A percentile compares a stretch with the other conserved stretches of the same genome.
These are phyloP conservation scores for Isurus oxyrinchus DNA, from an alignment of 2,113 vertebrate genomes.

Conservation along the genomic window DNA sequence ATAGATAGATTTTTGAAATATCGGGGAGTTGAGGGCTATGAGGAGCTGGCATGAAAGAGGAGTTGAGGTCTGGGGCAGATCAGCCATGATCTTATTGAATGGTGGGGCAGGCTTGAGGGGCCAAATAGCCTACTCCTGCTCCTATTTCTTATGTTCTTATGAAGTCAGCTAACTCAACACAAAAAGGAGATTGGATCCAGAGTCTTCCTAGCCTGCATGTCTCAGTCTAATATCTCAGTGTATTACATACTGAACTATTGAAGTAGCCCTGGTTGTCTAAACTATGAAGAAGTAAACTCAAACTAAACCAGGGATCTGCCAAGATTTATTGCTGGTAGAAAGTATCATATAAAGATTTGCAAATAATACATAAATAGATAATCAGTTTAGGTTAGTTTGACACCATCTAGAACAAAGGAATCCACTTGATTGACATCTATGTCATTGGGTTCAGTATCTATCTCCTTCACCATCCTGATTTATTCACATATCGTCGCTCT, in stretches of 20 bases:
- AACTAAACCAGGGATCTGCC: neutral
- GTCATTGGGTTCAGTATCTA: neutral
- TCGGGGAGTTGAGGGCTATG: too few species aligned
- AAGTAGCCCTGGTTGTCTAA: neutral
- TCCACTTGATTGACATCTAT: neutral
- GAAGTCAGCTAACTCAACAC: neutral
- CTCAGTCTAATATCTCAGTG: neutral
- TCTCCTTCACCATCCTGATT: neutral
- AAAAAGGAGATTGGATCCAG: neutral
- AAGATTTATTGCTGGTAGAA: neutral
- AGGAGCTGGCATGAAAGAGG: too few species aligned
- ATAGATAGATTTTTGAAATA: too few species aligned
- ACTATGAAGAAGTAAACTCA: neutral
- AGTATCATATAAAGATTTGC: neutral
- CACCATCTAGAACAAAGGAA: neutral
- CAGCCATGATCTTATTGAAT: too few species aligned
- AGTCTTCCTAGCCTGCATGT: neutral
- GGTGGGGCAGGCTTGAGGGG: too few species aligned
- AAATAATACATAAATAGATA: neutral
- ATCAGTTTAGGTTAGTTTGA: neutral
- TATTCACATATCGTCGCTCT: neutral
- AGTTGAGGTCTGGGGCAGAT: too few species aligned
- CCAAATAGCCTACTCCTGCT: too few species aligned
- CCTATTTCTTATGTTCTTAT: neutral
- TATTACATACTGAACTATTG: neutral